Evolutionary conservation across 2,113 vertebrate species (phyloP).

Genomic region (Myrmophylax atrothorax): DNA sequence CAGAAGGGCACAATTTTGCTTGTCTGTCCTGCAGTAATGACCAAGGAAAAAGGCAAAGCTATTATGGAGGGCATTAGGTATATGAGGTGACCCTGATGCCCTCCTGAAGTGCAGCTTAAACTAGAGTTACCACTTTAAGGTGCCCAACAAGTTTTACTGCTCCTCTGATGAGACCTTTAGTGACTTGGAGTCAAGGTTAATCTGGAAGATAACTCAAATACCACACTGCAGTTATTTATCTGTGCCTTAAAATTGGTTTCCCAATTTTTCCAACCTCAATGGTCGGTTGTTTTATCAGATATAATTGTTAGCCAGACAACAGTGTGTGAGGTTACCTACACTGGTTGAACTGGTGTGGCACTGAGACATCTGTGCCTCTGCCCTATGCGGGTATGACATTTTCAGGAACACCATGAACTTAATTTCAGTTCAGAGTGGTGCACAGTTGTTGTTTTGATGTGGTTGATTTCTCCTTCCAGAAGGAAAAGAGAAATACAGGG

Average conservation of each 20-base stretch:
- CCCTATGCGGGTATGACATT: background rate
- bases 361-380: background rate
- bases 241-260: background rate
- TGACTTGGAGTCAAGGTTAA: background rate
- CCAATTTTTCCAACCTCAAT: background rate
- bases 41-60: background rate
- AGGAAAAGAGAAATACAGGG: background rate
- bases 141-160: background rate
- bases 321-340: background rate
- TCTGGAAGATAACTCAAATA: background rate
- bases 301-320: background rate
- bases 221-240: background rate
- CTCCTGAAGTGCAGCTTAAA: background rate
- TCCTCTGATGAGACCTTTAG: background rate
- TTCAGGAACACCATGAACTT: background rate
- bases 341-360: background rate
- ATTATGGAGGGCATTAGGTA: background rate
- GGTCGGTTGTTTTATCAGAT: background rate
- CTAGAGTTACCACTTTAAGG: background rate
- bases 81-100: background rate
- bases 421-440: background rate
- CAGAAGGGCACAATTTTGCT: background rate
- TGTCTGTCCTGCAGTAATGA: background rate
- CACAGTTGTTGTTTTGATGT: background rate
- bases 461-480: background rate